phyloP scores from a whole-genome alignment of 1,140 invertebrate genomes.

The Drosophila ananassae region DNA sequence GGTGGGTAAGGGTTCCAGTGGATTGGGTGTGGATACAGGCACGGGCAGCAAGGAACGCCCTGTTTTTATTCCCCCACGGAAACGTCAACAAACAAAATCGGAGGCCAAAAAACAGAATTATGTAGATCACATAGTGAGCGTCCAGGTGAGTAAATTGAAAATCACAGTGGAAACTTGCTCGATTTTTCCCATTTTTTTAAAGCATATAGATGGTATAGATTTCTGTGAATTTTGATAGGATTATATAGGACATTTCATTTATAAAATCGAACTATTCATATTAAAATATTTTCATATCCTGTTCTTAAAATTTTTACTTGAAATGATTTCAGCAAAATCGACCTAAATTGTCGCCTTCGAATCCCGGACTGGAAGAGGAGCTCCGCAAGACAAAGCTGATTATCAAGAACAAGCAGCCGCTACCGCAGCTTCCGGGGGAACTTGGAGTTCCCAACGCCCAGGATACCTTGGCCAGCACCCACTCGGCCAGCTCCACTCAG shows the following conservation, averaged over 20 bases:
- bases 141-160: constrained; percentile 84
- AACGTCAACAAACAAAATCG: constrained; percentile 84
- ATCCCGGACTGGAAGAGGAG: constrained; percentile 78
- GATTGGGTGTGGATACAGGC: constrained; percentile 46
- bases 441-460: constrained; percentile 49
- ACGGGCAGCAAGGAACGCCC: constrained; percentile 85
- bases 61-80: constrained; percentile 86
- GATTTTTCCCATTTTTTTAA: too few relatives aligned
- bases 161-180: too few relatives aligned
- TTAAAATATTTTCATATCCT: too few relatives aligned
- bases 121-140: constrained; percentile 87
- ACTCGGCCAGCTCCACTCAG: constrained; percentile 73
- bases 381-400: constrained; percentile 79
- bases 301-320: background rate
- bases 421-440: constrained; percentile 75
- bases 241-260: too few relatives aligned
- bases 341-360: constrained; percentile 84
- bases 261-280: too few relatives aligned
- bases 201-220: too few relatives aligned
- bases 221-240: too few relatives aligned
- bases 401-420: constrained; percentile 81
- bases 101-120: constrained; percentile 86
- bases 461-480: constrained; percentile 68
- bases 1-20: constrained; percentile 69
- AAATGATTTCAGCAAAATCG: constrained; percentile 69